Base-by-base conservation (phyloP, 1,140 invertebrate species). In the Aphelinus atriplicis region DNA sequence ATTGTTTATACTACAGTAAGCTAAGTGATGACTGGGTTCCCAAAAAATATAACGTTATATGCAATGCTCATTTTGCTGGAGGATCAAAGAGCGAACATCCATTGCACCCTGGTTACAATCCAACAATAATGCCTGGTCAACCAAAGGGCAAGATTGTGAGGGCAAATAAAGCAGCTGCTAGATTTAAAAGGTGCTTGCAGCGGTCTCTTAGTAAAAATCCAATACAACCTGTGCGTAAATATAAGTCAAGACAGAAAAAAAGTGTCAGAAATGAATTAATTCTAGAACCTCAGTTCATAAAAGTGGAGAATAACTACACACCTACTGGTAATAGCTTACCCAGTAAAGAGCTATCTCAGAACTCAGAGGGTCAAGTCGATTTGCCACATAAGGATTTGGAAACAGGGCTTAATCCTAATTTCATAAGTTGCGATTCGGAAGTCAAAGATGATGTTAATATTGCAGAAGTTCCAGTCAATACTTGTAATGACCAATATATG, bases 401-500 rank as follows among this genome's bases (percentile, higher is more conserved):
- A 7, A 1, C 9, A 60, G 9, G 1, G 2, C 3, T 43, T 26
- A 26, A 26, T 9, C 47, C 47, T n/a, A 10, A 63, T 2, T 63
- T 46, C 46, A 63, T 63, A 4, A 63, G n/a, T 43, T 63, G 62
- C 5, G 47, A 48, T 63, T 7, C n/a, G 3, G 47, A 6, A 9
- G 62, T 63, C 46, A 9, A 63, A 46, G n/a, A 48, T 9, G 10
- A n/a, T 48, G 43, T 63, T n/a, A 63, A 47, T 3, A 9, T 43
- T 26, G 62, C 62, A 63, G 62, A 63, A 63, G 47, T 46, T 48
- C 62, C 45, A 63, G 46, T 48, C n/a, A 63, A 48, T n/a, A 26
- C 26, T 26, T 26, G 26, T 26, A 26, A 26, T 26, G 26, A 26
- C 26, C 26, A 26, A 26, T 26, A 26, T 26, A 26, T 26, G 26